Percentiles rank a stretch among this genome's conserved stretches.
Evolutionary conservation across 2,797 vertebrate genomes (phyloP).

Genomic region (Odontamblyopus rebecca): DNA sequence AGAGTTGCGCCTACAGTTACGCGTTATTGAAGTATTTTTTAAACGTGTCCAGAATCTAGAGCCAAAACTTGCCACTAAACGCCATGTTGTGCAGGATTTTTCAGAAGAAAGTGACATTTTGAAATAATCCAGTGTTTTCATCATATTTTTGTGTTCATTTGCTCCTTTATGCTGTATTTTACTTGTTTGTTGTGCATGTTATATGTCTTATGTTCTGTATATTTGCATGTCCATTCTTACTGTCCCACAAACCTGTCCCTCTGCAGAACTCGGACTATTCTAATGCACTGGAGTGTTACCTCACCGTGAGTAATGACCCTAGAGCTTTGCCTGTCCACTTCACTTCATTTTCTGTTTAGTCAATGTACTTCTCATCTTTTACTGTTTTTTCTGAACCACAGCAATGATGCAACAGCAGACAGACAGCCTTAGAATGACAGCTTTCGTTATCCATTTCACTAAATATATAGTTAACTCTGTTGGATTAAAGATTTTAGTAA

Average conservation of each 20-base stretch:
- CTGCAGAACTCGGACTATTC: slow-evolving; percentile 85
- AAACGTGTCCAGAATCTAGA: not conserved
- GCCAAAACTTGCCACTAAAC: not conserved
- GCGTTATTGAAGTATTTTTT: no score
- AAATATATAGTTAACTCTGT: no score
- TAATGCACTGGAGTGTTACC: slow-evolving; percentile 92
- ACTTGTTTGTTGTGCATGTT: slow-evolving; percentile 45
- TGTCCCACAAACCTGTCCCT: slow-evolving; percentile 53
- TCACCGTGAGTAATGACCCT: slow-evolving; percentile 88
- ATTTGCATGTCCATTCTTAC: slow-evolving; percentile 70
- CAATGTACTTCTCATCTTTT: slow-evolving; percentile 20
- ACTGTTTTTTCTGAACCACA: slow-evolving; percentile 30
- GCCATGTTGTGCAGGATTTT: not conserved
- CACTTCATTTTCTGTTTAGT: slow-evolving; percentile 17
- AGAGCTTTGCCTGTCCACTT: slow-evolving; percentile 46
- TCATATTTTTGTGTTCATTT: no score
- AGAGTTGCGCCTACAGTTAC: no score
- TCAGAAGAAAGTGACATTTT: not conserved
- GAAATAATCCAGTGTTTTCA: not conserved
- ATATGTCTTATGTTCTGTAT: slow-evolving; percentile 68
- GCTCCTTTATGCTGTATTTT: not conserved
- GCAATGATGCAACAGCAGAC: slow-evolving; percentile 51
- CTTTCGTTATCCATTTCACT: no score
- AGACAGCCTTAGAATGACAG: slow-evolving; percentile 23
- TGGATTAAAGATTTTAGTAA: no score